Evolutionary conservation across 2,797 vertebrate species (phyloP).

Genomic region (Lepilemur septentrionalis): DNA sequence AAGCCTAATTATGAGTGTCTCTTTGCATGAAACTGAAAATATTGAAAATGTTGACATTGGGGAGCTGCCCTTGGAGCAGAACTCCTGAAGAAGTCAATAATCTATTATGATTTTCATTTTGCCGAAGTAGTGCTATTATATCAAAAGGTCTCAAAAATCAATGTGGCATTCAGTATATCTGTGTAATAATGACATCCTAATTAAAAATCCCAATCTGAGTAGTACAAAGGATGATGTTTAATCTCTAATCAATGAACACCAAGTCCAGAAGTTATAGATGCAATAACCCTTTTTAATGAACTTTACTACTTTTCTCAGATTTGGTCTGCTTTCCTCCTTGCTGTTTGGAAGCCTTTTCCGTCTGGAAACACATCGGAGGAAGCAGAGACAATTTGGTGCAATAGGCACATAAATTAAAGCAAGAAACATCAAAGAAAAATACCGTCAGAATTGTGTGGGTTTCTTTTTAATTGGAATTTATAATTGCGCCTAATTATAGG

Average conservation of each 20-base stretch:
- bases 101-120: constrained; percentile 94
- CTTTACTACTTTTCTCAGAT: constrained; percentile 68
- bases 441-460: constrained; percentile 41
- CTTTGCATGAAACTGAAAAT: constrained; percentile 86
- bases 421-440: constrained; percentile 65
- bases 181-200: constrained; percentile 89
- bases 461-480: constrained; percentile 75
- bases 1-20: constrained; percentile 88
- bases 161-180: constrained; percentile 89
- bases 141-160: constrained; percentile 89
- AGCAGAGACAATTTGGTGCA: constrained; percentile 25
- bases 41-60: constrained; percentile 90
- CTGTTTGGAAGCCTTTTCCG: not conserved
- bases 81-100: constrained; percentile 87
- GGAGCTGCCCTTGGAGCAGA: constrained; percentile 89
- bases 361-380: constrained; percentile 8
- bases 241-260: constrained; percentile 87
- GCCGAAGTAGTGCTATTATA: constrained; percentile 86
- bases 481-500: constrained; percentile 79
- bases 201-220: constrained; percentile 88
- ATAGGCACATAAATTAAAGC: constrained; percentile 55
- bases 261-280: constrained; percentile 82
- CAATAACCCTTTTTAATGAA: constrained; percentile 83
- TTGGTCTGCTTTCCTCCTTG: constrained; percentile 69
- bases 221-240: constrained; percentile 83